These are phyloP conservation scores for Arothron firmamentum DNA, from an alignment of 2,113 vertebrate genomes.

Conservation along the genomic window DNA sequence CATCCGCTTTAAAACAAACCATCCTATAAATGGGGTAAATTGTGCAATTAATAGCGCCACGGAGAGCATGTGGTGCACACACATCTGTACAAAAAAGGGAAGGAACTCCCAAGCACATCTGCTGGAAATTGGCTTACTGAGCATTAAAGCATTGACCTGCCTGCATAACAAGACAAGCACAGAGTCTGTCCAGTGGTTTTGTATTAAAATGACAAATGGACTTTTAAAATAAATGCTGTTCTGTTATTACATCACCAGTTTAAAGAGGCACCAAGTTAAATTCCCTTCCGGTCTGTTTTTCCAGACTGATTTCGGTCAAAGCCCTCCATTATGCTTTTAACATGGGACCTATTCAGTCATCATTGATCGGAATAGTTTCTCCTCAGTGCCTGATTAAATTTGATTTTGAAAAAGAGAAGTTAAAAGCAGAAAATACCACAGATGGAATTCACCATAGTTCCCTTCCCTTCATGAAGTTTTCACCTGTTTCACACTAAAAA, in stretches of 20 bases:
- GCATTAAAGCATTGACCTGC: conserved; percentile 7
- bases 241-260: conserved; percentile 13
- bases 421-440: conserved; percentile 54
- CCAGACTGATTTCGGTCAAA: conserved; percentile 24
- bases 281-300: conserved; percentile 9
- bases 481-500: conserved; percentile 31
- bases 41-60: conserved; percentile 65
- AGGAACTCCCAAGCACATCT: conserved; percentile 34
- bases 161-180: conserved; percentile 10
- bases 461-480: conserved; percentile 11
- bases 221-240: conserved; percentile 11
- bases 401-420: conserved; percentile 30
- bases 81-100: conserved; percentile 36
- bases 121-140: conserved; percentile 22
- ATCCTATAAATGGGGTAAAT: conserved; percentile 49
- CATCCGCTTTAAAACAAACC: conserved; percentile 47
- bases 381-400: conserved; percentile 28
- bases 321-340: conserved; percentile 27
- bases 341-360: conserved; percentile 29
- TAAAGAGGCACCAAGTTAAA: conserved; percentile 8
- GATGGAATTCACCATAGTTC: conserved; percentile 47
- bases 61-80: conserved; percentile 45
- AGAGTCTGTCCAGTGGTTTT: conserved; percentile 36
- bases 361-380: conserved; percentile 36
- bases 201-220: neutral